These are phyloP conservation scores for Cydia strobilella DNA, from an alignment of 1,140 invertebrate genomes.

Conservation along the genomic window DNA sequence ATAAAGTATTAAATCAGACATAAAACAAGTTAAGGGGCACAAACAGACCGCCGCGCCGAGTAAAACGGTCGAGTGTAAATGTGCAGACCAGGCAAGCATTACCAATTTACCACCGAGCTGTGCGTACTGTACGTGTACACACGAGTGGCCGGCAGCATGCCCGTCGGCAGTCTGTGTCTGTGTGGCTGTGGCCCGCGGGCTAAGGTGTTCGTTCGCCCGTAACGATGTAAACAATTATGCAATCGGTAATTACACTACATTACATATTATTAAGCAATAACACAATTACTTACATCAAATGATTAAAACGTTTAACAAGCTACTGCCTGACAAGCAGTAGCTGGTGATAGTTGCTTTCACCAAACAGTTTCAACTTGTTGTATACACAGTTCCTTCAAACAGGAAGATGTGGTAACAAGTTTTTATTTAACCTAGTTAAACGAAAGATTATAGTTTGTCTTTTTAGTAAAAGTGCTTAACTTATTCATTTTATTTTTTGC, in stretches of 20 bases:
- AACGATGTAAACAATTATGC: not conserved
- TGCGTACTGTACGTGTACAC: not conserved
- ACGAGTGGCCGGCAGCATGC: not conserved
- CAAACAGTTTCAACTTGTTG: not conserved
- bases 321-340: not conserved
- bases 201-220: not conserved
- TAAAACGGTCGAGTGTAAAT: not conserved
- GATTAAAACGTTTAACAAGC: conserved; percentile 17
- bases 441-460: conserved; percentile 18
- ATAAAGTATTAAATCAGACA: conserved; percentile 15
- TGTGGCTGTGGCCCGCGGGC: not conserved
- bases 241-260: conserved; percentile 17
- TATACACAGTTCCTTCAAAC: conserved; percentile 9
- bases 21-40: not conserved
- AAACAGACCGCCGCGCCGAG: conserved; percentile 3
- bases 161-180: not conserved
- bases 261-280: conserved; percentile 22
- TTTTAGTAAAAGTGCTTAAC: conserved; percentile 30
- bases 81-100: not conserved
- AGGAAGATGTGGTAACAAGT: conserved; percentile 23
- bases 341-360: conserved; percentile 7
- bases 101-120: not conserved
- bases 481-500: conserved; percentile 19
- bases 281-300: conserved; percentile 29
- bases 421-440: conserved; percentile 26